phyloP scores from a whole-genome alignment of 2,888 invertebrate species.

The Lapara coniferarum region DNA sequence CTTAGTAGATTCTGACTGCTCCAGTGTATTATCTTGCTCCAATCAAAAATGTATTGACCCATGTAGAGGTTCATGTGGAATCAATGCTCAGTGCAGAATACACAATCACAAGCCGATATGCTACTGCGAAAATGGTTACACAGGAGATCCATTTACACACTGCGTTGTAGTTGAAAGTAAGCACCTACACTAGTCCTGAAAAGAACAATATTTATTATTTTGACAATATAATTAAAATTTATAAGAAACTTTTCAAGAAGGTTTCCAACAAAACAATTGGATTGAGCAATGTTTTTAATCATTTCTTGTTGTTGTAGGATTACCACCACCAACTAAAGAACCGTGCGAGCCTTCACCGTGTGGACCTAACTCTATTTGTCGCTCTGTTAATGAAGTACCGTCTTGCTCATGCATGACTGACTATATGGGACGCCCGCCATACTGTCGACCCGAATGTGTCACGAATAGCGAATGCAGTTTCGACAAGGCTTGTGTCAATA shows the following conservation, averaged over 20 bases:
- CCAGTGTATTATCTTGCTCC: constrained; percentile 88
- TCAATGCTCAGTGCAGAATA: constrained; percentile 89
- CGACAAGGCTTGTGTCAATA: constrained; percentile 90
- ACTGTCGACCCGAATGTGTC: constrained; percentile 92
- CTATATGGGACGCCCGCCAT: constrained; percentile 88
- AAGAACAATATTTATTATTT: neutral
- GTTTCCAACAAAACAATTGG: neutral
- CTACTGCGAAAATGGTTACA: constrained; percentile 87
- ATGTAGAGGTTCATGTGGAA: constrained; percentile 91
- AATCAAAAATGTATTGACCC: constrained; percentile 92
- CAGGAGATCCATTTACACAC: constrained; percentile 92
- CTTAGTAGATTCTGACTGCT: constrained; percentile 91
- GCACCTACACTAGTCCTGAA: constrained; percentile 36
- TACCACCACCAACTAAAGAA: constrained; percentile 59
- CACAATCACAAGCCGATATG: constrained; percentile 94
- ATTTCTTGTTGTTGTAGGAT: constrained; percentile 46
- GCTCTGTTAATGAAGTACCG: constrained; percentile 79
- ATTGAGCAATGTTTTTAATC: neutral
- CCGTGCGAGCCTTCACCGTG: constrained; percentile 90
- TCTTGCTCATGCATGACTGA: constrained; percentile 89
- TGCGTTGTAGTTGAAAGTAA: constrained; percentile 76
- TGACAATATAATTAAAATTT: too few relatives aligned
- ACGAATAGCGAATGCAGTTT: constrained; percentile 91
- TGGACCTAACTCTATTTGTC: constrained; percentile 90
- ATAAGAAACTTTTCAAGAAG: neutral